Evolutionary conservation across 2,113 vertebrate species (phyloP).

Genomic region (Lepidothrix coronata): DNA sequence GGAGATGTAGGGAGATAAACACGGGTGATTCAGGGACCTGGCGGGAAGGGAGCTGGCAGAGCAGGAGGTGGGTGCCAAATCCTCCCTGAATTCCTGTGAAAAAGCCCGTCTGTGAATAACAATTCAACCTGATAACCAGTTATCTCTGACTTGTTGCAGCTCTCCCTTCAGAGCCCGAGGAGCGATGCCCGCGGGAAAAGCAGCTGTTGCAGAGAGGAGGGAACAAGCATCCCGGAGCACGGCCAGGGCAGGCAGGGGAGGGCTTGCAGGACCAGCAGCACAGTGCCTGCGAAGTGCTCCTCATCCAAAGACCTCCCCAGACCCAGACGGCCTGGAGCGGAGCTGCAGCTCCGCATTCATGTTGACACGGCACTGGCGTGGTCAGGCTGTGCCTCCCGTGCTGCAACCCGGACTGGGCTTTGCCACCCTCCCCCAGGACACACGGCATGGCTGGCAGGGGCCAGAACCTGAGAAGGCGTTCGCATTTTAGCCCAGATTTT

Average conservation of each 20-base stretch:
- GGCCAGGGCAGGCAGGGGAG: neutral
- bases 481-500: slow-evolving; percentile 26
- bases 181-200: neutral
- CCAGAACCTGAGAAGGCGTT: slow-evolving; percentile 17
- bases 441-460: rapidly evolving
- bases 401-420: neutral
- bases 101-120: neutral
- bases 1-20: neutral
- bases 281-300: rapidly evolving
- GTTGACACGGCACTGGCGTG: rapidly evolving
- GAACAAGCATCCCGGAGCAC: neutral
- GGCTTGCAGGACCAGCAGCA: neutral
- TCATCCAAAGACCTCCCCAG: neutral
- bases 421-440: rapidly evolving
- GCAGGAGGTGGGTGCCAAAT: neutral
- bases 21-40: neutral
- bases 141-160: neutral
- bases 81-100: neutral
- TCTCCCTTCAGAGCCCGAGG: neutral
- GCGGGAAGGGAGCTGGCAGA: neutral
- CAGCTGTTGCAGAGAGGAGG: neutral
- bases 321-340: rapidly evolving
- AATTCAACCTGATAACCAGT: neutral
- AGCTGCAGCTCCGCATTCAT: neutral
- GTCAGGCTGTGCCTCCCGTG: neutral